These are phyloP conservation scores for Cyprinodon diabolis DNA, from an alignment of 2,797 vertebrate genomes.

Conservation along the genomic window DNA sequence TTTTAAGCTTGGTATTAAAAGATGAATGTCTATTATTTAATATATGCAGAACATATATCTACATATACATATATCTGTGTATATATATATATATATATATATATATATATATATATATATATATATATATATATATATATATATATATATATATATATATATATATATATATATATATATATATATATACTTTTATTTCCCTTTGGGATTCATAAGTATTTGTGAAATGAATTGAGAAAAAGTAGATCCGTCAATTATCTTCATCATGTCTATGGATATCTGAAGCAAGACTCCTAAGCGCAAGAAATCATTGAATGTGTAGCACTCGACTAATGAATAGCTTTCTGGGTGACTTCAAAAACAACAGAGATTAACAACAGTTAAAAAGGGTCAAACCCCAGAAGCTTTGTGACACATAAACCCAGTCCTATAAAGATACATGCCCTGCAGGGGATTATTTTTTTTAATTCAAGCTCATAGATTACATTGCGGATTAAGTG, in stretches of 20 bases:
- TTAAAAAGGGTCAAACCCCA: constrained; percentile 59
- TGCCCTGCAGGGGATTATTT: constrained; percentile 45
- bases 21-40: no score
- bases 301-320: constrained; percentile 29
- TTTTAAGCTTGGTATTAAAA: no score
- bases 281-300: constrained; percentile 11
- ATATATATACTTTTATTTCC: no score
- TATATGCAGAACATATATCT: no score
- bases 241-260: background rate
- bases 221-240: no score
- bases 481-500: constrained; percentile 65
- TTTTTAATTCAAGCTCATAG: constrained; percentile 59
- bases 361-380: constrained; percentile 51
- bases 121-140: no score
- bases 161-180: no score
- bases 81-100: no score
- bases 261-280: constrained; percentile 6
- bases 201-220: no score
- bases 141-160: no score
- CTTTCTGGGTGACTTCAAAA: constrained; percentile 33
- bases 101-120: no score
- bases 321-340: constrained; percentile 24
- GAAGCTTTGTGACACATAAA: constrained; percentile 40
- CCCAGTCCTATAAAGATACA: constrained; percentile 14
- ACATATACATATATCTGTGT: no score